A percentile compares a stretch with the other conserved stretches of the same genome.
These are phyloP conservation scores for Phalacrocorax pelagicus DNA, from an alignment of 2,113 vertebrate species.

Conservation along the genomic window DNA sequence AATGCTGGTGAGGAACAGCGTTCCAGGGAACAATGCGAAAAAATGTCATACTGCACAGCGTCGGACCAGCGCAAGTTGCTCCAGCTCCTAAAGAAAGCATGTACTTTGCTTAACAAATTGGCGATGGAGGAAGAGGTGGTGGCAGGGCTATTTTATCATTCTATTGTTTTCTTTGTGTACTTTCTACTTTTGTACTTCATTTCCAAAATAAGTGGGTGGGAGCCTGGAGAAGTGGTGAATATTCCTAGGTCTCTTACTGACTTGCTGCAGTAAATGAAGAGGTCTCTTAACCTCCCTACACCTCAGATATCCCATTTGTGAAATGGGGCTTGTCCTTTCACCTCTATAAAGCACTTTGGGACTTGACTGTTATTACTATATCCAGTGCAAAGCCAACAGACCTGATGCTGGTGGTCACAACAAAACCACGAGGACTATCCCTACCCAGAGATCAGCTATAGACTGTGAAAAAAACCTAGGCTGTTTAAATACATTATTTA, in stretches of 20 bases:
- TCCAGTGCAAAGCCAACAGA: not conserved
- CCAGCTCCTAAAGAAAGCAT: not conserved
- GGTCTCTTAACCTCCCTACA: not conserved
- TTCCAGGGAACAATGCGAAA: not conserved
- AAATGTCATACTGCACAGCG: not conserved
- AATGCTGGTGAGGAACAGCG: not conserved
- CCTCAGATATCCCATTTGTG: not conserved
- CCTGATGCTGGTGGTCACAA: not conserved
- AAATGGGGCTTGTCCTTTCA: not conserved
- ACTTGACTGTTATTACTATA: not conserved
- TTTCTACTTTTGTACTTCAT: not conserved
- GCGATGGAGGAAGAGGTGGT: not conserved
- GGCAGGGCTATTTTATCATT: not conserved
- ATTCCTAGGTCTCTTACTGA: not conserved
- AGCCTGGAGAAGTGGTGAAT: not conserved
- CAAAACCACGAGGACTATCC: rapidly evolving
- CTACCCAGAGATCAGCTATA: not conserved
- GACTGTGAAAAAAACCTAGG: not conserved
- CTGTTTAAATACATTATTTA: not conserved
- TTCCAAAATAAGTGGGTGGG: not conserved
- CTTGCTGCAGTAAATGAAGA: not conserved
- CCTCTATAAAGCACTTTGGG: not conserved
- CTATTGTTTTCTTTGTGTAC: not conserved
- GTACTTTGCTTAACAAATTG: not conserved
- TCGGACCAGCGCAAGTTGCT: not conserved